Base-by-base conservation (phyloP, 2,113 vertebrate species). In the Mustela lutreola region DNA sequence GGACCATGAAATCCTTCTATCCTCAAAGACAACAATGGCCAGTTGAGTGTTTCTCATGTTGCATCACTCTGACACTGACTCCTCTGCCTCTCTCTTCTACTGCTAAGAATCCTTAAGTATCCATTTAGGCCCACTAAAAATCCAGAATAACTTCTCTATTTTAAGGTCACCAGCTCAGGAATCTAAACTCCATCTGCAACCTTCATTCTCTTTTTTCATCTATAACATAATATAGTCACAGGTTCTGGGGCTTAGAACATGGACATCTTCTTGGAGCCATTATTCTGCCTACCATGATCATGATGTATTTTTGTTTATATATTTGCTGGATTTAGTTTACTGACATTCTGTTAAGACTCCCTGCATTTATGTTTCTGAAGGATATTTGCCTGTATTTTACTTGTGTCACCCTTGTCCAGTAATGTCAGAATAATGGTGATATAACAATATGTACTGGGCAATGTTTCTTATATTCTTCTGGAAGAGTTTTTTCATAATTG, bases 381-480 rank as follows among this genome's bases (percentile, higher is more conserved):
- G 26, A 67, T 63, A 78, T 81, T 90, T 39, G 36, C 79, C 16
- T 78, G 36, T 94, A 76, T n/a, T 96, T 91, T 62, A 62, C 56
- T 81, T 83, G 58, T 78, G 36, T 65, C 71, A 11, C 28, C 36
- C 33, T 78, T 94, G 71, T 86, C 70, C 11, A 79, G 42, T 83
- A n/a, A 70, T 70, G 80, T 90, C 36, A 88, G n/a, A 95, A 8
- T n/a, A 78, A 67, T 28, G 1, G 18, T 80, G 33, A 11, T 33
- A 1, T 91, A 73, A 56, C 39, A 63, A 88, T 87, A 78, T 42
- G 18, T 73, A 16, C 82, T 87, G 21, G 36, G 63, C 39, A 22
- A 15, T 88, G 19, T 83, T 95, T 91, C 53, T 65, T 82, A 82
- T 18, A 48, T 87, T 81, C 93, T 95, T 91, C 36, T 88, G 65